Evolutionary conservation across 2,888 invertebrate species (phyloP), one percentile per base, ranked within the genome.

Genomic region (Chymomyza procnemis): DNA sequence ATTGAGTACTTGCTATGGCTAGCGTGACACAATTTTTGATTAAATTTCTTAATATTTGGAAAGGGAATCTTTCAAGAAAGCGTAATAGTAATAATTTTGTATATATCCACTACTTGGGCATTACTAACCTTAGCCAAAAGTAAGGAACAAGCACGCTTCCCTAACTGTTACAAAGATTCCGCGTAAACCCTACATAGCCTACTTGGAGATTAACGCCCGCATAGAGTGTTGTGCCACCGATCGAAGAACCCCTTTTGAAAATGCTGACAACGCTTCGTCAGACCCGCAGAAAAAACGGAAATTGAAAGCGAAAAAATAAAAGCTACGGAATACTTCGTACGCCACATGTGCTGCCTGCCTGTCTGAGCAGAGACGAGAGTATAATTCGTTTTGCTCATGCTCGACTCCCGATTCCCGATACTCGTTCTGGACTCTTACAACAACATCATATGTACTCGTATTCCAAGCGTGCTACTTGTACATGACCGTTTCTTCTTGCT

Each of bases 271-370:
- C 46, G 19, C 50, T 8, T 18, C 22, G 66, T 54, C 46, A 60
- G 64, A 68, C 79, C 82, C 78, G 79, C 80, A 80, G 70, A 71
- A 77, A 70, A 73, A 69, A 66, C 66, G 71, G 72, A 74, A 77
- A 81, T 77, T 61, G 68, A 81, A 81, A 79, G 73, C 73, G 68
- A 79, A 79, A 71, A 69, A 63, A 64, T 56, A 61, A 61, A 66
- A 70, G 73, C 54, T 55, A 62, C 61, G 64, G 59, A 64, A 52
- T 59, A 12, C 8, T 50, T 50, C 19, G 16, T 50, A 47, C 16
- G n/a, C 47, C 47, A 47, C 16, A 47, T 47, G n/a, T n/a, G n/a
- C n/a, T n/a, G 47, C 6, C 4, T 6, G 26, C 26, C 26, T 8
- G 26, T n/a, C n/a, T n/a, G n/a, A n/a, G n/a, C n/a, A 26, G 26